Percentiles rank a stretch among this genome's conserved stretches.
These are phyloP conservation scores for Acronicta alni DNA, from an alignment of 2,888 invertebrate species.

Conservation along the genomic window DNA sequence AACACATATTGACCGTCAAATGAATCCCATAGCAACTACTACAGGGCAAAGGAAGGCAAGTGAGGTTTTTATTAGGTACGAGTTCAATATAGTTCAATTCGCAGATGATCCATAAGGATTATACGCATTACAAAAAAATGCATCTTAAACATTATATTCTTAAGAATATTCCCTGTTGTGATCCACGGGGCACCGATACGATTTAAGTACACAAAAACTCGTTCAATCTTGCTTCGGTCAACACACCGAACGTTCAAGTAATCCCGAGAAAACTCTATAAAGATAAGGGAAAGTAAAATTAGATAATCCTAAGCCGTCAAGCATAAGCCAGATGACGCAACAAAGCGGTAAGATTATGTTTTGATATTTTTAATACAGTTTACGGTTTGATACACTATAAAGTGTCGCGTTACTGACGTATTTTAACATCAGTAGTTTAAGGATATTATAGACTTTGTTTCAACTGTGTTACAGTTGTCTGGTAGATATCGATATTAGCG, in stretches of 20 bases:
- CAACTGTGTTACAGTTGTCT: conserved; percentile 9
- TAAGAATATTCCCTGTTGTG: neutral
- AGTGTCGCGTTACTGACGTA: conserved; percentile 34
- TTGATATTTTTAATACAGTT: conserved; percentile 46
- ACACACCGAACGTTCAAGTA: conserved; percentile 5
- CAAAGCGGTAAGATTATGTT: conserved; percentile 33
- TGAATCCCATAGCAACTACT: no score
- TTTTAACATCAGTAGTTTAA: conserved; percentile 37
- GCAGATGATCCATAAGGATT: no score
- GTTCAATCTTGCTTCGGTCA: conserved; percentile 7
- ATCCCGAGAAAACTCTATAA: conserved; percentile 1
- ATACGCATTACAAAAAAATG: no score
- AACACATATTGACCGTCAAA: no score
- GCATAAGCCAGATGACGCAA: conserved; percentile 31
- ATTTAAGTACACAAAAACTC: neutral
- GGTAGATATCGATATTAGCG: no score
- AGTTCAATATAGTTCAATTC: no score
- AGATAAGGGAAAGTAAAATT: conserved; percentile 24
- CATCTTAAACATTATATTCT: no score
- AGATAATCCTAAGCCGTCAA: conserved; percentile 20
- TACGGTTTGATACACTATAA: conserved; percentile 30
- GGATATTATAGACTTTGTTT: conserved; percentile 28
- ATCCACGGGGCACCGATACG: neutral
- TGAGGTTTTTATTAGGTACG: no score
- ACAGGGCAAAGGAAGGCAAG: no score